These are phyloP conservation scores for Cantharis flavilabris DNA, from an alignment of 2,888 invertebrate species.

Conservation along the genomic window DNA sequence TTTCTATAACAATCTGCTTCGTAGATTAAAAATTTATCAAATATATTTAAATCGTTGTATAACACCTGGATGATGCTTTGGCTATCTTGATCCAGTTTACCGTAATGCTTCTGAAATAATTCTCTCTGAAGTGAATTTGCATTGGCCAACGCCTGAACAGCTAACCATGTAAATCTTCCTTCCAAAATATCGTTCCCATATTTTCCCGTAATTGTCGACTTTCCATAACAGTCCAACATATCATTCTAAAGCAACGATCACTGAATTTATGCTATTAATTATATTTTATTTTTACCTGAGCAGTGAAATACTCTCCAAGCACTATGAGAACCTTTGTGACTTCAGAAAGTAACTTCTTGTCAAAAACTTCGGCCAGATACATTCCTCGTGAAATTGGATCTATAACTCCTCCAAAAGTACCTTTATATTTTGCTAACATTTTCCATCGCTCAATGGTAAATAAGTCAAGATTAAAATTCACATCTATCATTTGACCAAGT, in stretches of 20 bases:
- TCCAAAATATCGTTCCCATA: conserved; percentile 89
- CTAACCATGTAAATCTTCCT: conserved; percentile 95
- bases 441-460: not conserved
- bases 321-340: not conserved
- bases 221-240: conserved; percentile 89
- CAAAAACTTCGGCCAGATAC: conserved; percentile 65
- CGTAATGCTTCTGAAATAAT: conserved; percentile 79
- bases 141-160: conserved; percentile 84
- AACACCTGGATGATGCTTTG: conserved; percentile 72
- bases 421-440: not conserved
- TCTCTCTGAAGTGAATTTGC: conserved; percentile 71
- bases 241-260: conserved; percentile 63
- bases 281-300: not conserved
- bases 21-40: not conserved
- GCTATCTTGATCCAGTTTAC: conserved; percentile 67
- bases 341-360: not conserved
- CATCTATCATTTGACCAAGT: not conserved
- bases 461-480: not conserved
- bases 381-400: conserved; percentile 66
- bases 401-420: conserved; percentile 64
- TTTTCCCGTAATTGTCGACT: conserved; percentile 84
- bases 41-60: conserved; percentile 56
- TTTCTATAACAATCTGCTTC: not conserved
- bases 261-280: not conserved
- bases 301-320: not conserved